phyloP scores from a whole-genome alignment of 1,140 invertebrate genomes.

The Apis florea region DNA sequence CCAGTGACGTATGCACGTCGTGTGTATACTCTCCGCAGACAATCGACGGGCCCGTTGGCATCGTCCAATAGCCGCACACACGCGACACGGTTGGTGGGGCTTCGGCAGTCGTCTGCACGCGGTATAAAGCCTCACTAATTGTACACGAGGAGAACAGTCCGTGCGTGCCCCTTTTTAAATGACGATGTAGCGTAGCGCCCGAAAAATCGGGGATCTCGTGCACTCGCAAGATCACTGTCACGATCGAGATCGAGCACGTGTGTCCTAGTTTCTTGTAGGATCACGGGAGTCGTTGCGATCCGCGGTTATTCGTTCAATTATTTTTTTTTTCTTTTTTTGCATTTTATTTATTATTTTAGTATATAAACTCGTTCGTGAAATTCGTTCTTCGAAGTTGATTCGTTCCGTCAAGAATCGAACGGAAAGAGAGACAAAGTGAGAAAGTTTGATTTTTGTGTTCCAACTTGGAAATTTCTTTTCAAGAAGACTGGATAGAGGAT shows the following conservation, averaged over 20 bases:
- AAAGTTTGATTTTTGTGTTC: not conserved
- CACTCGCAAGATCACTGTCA: conserved; percentile 28
- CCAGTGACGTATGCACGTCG: conserved; percentile 53
- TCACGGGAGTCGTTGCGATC: not conserved
- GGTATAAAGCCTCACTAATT: conserved; percentile 67
- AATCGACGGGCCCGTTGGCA: conserved; percentile 4
- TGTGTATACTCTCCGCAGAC: conserved; percentile 8
- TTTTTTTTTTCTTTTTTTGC: not conserved
- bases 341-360: not conserved
- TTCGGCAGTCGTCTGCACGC: conserved; percentile 46
- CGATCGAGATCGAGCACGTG: conserved; percentile 39
- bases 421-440: not conserved
- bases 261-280: too few species aligned
- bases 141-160: conserved; percentile 49
- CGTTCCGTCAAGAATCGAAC: not conserved
- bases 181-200: conserved; percentile 50
- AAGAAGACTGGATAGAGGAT: not conserved
- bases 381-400: not conserved
- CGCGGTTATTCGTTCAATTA: not conserved
- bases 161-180: conserved; percentile 48
- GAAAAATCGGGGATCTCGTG: conserved; percentile 42
- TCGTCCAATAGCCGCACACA: conserved; percentile 13
- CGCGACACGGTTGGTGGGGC: conserved; percentile 19
- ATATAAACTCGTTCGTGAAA: not conserved
- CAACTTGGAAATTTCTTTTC: not conserved